Evolutionary conservation across 2,113 vertebrate species (phyloP).

Genomic region (Saccopteryx bilineata): DNA sequence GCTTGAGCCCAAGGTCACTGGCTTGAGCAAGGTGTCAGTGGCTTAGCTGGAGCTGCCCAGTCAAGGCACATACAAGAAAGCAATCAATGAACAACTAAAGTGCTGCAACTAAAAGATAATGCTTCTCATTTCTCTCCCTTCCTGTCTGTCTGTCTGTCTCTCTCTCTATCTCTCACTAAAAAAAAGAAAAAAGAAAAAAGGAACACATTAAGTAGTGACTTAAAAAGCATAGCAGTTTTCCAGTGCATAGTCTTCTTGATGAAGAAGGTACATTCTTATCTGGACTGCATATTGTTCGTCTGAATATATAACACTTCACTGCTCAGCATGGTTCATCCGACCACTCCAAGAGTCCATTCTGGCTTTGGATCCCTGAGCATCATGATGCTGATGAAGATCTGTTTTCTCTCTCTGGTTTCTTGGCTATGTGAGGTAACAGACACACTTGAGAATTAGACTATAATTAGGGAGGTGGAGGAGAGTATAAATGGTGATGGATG

Average conservation of each 20-base stretch:
- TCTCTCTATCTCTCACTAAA: too few species aligned
- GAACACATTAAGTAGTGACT: background rate
- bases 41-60: too few species aligned
- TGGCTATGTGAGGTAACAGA: background rate
- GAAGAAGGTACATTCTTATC: background rate
- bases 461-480: too few species aligned
- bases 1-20: too few species aligned
- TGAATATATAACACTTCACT: background rate
- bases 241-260: background rate
- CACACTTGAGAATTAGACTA: background rate
- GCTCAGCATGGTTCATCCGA: background rate
- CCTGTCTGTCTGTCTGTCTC: too few species aligned
- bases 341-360: background rate
- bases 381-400: background rate
- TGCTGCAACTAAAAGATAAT: too few species aligned
- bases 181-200: background rate
- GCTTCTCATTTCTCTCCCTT: too few species aligned
- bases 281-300: background rate
- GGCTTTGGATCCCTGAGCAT: background rate
- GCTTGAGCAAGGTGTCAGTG: too few species aligned
- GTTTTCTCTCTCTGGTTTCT: background rate
- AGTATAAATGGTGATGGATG: too few species aligned
- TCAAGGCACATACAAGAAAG: too few species aligned
- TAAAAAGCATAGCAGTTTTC: background rate
- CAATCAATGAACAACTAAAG: too few species aligned